phyloP scores from a whole-genome alignment of 2,888 invertebrate species.

The Sericinus montela region DNA sequence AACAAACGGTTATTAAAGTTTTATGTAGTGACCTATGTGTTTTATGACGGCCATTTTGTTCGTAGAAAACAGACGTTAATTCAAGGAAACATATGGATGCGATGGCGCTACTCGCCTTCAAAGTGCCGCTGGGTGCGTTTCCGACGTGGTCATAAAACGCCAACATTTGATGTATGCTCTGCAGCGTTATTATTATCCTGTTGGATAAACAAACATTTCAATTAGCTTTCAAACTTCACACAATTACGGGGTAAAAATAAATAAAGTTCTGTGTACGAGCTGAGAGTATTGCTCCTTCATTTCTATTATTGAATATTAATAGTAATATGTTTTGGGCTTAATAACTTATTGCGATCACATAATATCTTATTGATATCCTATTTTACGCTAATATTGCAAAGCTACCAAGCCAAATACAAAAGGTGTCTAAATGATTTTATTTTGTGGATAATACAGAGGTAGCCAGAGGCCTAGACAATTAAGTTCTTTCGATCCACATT shows the following conservation, averaged over 20 bases:
- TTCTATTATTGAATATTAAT: too few relatives aligned
- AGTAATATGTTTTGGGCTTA: too few relatives aligned
- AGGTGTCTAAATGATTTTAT: too few relatives aligned
- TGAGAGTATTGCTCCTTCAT: not conserved
- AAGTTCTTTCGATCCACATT: too few relatives aligned
- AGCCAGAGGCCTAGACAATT: too few relatives aligned
- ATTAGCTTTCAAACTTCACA: conserved; percentile 51
- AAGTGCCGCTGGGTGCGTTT: conserved; percentile 58
- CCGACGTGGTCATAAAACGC: conserved; percentile 48
- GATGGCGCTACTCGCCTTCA: conserved; percentile 71
- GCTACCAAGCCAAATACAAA: too few relatives aligned
- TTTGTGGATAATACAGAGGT: too few relatives aligned
- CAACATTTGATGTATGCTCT: conserved; percentile 65
- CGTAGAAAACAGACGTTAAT: conserved; percentile 76
- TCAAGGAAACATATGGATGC: conserved; percentile 76
- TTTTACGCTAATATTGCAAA: too few relatives aligned
- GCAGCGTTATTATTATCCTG: conserved; percentile 57
- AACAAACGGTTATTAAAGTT: conserved; percentile 68
- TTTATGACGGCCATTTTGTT: conserved; percentile 71
- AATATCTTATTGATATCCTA: too few relatives aligned
- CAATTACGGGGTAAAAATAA: conserved; percentile 33
- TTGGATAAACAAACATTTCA: conserved; percentile 67
- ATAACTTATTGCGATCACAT: too few relatives aligned
- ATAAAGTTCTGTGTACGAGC: not conserved
- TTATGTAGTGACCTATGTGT: conserved; percentile 62